Evolutionary conservation across 2,113 vertebrate genomes (phyloP), one percentile per base, ranked within the genome.

Genomic region (Lynx canadensis): DNA sequence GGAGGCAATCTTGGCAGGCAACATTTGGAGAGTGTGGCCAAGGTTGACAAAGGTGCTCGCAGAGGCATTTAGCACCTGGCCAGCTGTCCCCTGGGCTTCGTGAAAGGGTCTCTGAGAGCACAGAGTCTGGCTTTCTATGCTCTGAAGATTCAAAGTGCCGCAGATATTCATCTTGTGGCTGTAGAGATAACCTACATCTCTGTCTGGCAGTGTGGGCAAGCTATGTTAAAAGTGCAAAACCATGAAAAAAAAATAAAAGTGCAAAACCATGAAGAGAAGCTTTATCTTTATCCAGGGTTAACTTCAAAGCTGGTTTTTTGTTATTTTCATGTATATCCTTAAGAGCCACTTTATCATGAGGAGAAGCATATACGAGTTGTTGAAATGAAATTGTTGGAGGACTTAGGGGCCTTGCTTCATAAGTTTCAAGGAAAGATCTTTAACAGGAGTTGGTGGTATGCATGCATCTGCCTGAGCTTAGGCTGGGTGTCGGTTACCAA

Each of bases 241-340:
- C 23, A 48, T 3, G 29, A 36, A 95, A 9, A 45, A 45, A 45
- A 45, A 45, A 45, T 9, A 31, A 91, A 60, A 89, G 33, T 78
- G 29, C 8, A 76, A 60, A 85, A 52, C 23, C 23, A 48, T 3
- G 29, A 36, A 95, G 87, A 93, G 55, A 57, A 31, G 45, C 81
- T 89, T 95, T 78, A 84, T 97, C 36, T 96, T 94, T 79, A 79
- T 74, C 68, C 52, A 55, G 4, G 38, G 19, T 76, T 36, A 79
- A 89, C 73, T 94, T 95, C 95, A 96, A 96, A 97, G 93, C 15
- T 15, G 4, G 38, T 45, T 80, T 94, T 88, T 80, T 18, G 13
- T 76, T 36, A 91, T 93, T 82, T 96, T 52, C 83, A 80, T 79
- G 2, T 33, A 23, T 1, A 19, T 79, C 19, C 80, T 85, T 94